Base-by-base conservation (phyloP, 2,113 vertebrate species). In the Hemicordylus capensis region DNA sequence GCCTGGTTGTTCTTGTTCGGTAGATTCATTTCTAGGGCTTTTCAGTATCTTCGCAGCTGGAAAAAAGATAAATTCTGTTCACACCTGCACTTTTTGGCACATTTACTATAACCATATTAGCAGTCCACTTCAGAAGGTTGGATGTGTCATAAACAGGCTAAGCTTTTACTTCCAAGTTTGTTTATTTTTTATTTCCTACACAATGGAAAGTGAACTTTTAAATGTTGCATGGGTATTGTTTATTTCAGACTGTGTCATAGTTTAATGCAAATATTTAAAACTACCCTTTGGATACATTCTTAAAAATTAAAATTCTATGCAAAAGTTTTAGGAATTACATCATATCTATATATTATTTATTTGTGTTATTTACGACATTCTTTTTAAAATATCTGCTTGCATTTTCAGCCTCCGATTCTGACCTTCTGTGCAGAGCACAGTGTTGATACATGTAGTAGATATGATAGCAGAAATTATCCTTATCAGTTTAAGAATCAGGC, bases 81-180 rank as follows among this genome's bases (percentile, higher is more conserved):
- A 79, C 24, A 78, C 4, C 26, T 77, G 61, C 10, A 61, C 84
- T 91, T 93, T 39, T 42, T 66, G 14, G 70, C 26, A 73, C 15
- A 22, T 64, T 48, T 61, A 46, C 76, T 81, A 51, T 64, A 78
- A 76, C 58, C 34, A 3, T 22, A 14, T 46, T 7, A 64, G 1
- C 3, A 59, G 12, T 1, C 26, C 81, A 11, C 14, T 24, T 90
- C 85, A n/a, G 6, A 88, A 67, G 34, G 72, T 37, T 80, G 75
- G 61, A 89, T 84, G 44, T 54, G 74, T 80, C 74, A 14, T 61
- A 28, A 88, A 37, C 10, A 48, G 24, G 9, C 44, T n/a, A n/a
- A 89, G 20, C 46, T 42, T 64, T 80, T 87, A 64, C 59, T 80
- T 56, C 46, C 31, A 6, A 34, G 6, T 14, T 22, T 75, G 64